phyloP scores from a whole-genome alignment of 92 coral and sea anemone species.

The Diadumene lineata region DNA sequence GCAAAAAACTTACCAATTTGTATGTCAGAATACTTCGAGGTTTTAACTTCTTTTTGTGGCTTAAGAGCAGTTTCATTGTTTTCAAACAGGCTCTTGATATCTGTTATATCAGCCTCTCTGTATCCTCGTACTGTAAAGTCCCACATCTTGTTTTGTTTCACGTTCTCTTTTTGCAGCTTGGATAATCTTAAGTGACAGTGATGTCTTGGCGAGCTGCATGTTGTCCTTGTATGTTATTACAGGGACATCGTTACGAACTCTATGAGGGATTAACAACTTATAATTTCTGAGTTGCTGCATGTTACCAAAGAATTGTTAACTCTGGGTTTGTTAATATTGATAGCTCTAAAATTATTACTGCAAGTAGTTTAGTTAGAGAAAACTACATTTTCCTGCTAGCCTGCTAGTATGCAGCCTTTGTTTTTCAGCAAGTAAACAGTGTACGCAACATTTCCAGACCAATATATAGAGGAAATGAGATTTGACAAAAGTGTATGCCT shows the following conservation, averaged over 20 bases:
- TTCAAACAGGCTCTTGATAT: slow-evolving; percentile 19
- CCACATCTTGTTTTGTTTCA: slow-evolving; percentile 17
- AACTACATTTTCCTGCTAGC: too few species aligned
- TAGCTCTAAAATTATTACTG: background rate
- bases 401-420: too few species aligned
- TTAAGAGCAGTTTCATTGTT: slow-evolving; percentile 18
- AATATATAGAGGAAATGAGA: too few species aligned
- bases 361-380: background rate
- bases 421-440: too few species aligned
- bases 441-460: too few species aligned
- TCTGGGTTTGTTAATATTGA: too few species aligned
- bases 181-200: slow-evolving; percentile 38
- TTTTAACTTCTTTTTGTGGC: slow-evolving; percentile 21
- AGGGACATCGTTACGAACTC: slow-evolving; percentile 24
- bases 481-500: too few species aligned
- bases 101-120: slow-evolving; percentile 26
- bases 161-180: slow-evolving; percentile 34
- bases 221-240: slow-evolving; percentile 36
- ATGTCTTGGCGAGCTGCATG: slow-evolving; percentile 42
- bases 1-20: slow-evolving; percentile 32
- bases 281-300: slow-evolving; percentile 15
- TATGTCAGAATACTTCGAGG: slow-evolving; percentile 26
- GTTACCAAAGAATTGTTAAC: background rate
- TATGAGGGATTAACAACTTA: slow-evolving; percentile 5
- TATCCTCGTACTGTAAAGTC: background rate